These are phyloP conservation scores for Capitulum mitella DNA, from an alignment of 2,888 invertebrate genomes.

Conservation along the genomic window DNA sequence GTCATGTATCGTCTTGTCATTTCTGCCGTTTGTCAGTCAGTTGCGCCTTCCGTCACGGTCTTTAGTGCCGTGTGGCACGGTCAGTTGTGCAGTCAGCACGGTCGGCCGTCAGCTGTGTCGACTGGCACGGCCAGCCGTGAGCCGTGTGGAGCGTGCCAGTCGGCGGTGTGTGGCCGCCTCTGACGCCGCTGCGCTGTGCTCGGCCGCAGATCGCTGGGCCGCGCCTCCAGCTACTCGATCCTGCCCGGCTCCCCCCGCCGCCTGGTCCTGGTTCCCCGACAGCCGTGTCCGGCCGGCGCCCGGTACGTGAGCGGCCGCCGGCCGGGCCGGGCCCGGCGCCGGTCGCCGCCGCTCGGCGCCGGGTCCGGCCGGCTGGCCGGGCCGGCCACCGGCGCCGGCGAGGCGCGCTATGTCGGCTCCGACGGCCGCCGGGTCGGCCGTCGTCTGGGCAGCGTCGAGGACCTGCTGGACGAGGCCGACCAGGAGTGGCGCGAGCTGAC, in stretches of 20 bases:
- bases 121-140: neutral
- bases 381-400: slow-evolving; percentile 37
- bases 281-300: neutral
- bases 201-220: neutral
- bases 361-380: slow-evolving; percentile 29
- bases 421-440: slow-evolving; percentile 42
- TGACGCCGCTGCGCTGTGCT: no score
- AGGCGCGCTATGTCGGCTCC: slow-evolving; percentile 48
- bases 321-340: neutral
- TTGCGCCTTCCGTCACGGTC: no score
- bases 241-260: neutral
- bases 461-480: slow-evolving; percentile 20
- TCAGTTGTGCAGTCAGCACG: no score
- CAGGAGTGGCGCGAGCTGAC: slow-evolving; percentile 6
- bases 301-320: neutral
- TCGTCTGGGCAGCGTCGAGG: slow-evolving; percentile 27
- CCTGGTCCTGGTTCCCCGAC: neutral
- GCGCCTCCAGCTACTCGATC: neutral
- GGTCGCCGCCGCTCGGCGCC: slow-evolving; percentile 34
- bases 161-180: no score
- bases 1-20: no score
- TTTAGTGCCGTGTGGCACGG: no score
- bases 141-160: no score
- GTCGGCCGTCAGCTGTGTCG: neutral
- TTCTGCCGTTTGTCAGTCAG: no score